Conservation (phyloP, 2,113 vertebrate genomes). For the Sula dactylatra region DNA sequence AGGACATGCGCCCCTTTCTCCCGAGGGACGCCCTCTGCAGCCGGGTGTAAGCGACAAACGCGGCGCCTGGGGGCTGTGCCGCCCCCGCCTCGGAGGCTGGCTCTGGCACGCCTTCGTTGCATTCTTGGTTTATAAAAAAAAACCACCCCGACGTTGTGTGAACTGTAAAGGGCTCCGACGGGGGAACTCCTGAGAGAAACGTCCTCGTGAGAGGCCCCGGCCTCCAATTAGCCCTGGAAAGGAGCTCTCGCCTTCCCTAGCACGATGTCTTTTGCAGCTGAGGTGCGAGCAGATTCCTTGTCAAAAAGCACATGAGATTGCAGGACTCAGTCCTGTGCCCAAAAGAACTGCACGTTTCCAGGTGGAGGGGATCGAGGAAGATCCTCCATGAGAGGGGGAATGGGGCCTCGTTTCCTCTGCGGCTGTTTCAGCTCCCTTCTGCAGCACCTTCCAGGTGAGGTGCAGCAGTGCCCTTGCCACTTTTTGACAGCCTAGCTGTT, state of each 20-base stretch:
- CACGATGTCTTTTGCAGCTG: neutral
- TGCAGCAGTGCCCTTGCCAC: neutral
- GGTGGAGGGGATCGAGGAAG: neutral
- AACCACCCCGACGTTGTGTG: neutral
- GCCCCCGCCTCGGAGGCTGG: neutral
- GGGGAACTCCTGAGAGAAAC: neutral
- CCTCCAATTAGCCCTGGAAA: neutral
- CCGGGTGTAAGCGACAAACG: neutral
- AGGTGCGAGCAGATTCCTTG: neutral
- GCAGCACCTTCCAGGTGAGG: neutral
- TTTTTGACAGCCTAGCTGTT: neutral
- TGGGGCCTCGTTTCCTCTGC: neutral
- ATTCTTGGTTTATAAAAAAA: neutral
- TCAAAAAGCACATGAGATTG: neutral
- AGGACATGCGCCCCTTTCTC: too few species aligned
- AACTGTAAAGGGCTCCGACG: neutral
- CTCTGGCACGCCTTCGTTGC: neutral
- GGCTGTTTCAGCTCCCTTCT: neutral
- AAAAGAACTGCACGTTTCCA: neutral
- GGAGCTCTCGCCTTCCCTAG: accelerated
- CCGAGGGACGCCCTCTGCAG: accelerated
- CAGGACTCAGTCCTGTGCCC: neutral
- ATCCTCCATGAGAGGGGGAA: neutral
- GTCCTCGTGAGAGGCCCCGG: neutral
- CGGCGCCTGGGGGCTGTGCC: neutral